Evolutionary conservation across 1,140 invertebrate genomes (phyloP), one percentile per base, ranked within the genome.

Genomic region (Contarinia nasturtii): DNA sequence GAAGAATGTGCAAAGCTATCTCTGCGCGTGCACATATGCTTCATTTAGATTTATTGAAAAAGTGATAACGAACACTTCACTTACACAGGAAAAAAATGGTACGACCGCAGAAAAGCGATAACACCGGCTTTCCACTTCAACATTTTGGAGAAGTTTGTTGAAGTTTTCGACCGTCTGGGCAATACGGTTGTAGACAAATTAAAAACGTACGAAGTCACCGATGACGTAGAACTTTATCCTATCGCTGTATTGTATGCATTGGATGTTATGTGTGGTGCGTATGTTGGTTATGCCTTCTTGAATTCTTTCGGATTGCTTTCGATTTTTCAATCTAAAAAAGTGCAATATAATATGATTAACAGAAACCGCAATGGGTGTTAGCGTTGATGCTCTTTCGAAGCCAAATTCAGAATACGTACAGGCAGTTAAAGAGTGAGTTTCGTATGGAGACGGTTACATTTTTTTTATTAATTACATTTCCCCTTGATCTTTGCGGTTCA

Each of bases 91-190:
- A 48, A 57, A 15, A 81, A 82, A 61, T 90, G 86, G 86, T 69
- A 72, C 27, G 60, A 63, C 7, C 66, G 80, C 36, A 66, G 85
- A 18, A 85, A 81, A 59, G 61, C 82, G 40, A 61, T 90, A n/a
- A 88, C 86, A 0, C 86, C 86, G 3, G 78, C 85, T 2, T 89
- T 90, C 57, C 86, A 90, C 60, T 87, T 86, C 57, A 77, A 80
- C 55, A 85, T 89, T 45, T 62, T 88, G n/a, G 74, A 85, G 45
- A 68, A 80, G 50, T 88, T 86, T 58, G 50, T 83, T 0, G 69
- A 74, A 8, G 67, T 82, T 1, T 84, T 88, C 57, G 76, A 83
- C 54, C 68, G 74, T 47, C 76, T 83, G 53, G 67, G 73, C 33
- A 54, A 66, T 14, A 67, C 74, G 17, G 66, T 88, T 49, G 61